Evolutionary conservation across 1,140 invertebrate genomes (phyloP), one percentile per base, ranked within the genome.

Genomic region (Babylonia areolata): DNA sequence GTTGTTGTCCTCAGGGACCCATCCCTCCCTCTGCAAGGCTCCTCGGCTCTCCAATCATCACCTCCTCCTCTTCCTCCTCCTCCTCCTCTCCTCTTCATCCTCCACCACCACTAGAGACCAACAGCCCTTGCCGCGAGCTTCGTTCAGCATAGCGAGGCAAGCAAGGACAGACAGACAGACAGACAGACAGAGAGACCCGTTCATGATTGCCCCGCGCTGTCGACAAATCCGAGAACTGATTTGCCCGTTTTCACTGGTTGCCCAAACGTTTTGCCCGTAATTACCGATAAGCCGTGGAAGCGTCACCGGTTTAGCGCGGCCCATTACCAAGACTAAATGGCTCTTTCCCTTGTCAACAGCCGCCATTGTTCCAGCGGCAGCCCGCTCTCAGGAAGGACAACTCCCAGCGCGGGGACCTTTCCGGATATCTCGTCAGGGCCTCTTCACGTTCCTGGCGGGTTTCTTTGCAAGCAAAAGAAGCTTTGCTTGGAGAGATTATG

Each of bases 321-420:
- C 80, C 80, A 81, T 81, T 81, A 81, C 80, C 28, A 51, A 35
- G 23, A 35, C 81, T 82, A 82, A 82, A 82, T 82, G 71, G 81
- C 81, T 82, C 81, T 82, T 82, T 82, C 51, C 81, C 81, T 20
- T 54, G 39, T 54, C 64, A 82, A 71, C 42, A 31, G 39, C 58
- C 40, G 81, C 54, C 81, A 69, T 82, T 82, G 81, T 82, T 82
- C 54, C 33, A 12, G 58, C 42, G 81, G 64, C 81, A 82, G 39
- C 82, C 69, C 33, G 82, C 82, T 40, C 82, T 84, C 69, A 64
- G 82, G 82, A 40, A 64, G 33, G 81, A 84, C 82, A 84, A 84
- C 82, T 84, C 82, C 69, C 82, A 69, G 64, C 82, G 69, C 40
- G 80, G 35, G 80, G 35, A 12, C 80, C 23, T n/a, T 51, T 20